Evolutionary conservation across 2,888 invertebrate species (phyloP).

Genomic region (Drosophila parthenogenetica): DNA sequence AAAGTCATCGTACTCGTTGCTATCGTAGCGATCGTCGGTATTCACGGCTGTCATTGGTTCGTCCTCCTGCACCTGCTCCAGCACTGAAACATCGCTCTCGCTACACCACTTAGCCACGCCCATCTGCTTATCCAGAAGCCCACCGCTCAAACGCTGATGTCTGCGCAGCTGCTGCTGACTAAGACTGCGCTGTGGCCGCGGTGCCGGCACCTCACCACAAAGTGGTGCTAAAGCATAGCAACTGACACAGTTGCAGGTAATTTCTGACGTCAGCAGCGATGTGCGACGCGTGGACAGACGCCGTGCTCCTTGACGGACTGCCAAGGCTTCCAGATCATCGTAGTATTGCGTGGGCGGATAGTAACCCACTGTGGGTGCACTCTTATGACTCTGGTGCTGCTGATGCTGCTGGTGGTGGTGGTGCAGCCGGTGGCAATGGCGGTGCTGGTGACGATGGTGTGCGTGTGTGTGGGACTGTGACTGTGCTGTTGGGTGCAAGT

Average conservation of each 20-base stretch:
- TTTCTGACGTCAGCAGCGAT: conserved; percentile 32
- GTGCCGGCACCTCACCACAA: conserved; percentile 77
- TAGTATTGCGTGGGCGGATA: conserved; percentile 57
- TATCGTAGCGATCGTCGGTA: conserved; percentile 57
- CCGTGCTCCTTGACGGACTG: conserved; percentile 60
- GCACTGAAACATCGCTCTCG: conserved; percentile 83
- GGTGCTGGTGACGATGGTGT: conserved; percentile 33
- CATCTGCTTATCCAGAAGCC: conserved; percentile 57
- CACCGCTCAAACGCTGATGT: conserved; percentile 80
- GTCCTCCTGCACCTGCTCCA: conserved; percentile 67
- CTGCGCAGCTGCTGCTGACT: conserved; percentile 83
- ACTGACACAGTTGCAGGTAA: conserved; percentile 82
- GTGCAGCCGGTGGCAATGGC: conserved; percentile 59
- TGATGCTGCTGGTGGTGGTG: conserved; percentile 46
- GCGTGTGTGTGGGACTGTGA: conserved; percentile 29
- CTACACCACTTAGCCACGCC: conserved; percentile 83
- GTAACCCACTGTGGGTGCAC: conserved; percentile 21
- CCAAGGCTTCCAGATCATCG: conserved; percentile 65
- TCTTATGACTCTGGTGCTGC: conserved; percentile 24
- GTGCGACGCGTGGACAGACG: conserved; percentile 62
- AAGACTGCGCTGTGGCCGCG: conserved; percentile 79
- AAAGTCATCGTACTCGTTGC: conserved; percentile 72
- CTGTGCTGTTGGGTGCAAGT: conserved; percentile 25
- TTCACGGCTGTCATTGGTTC: conserved; percentile 30
- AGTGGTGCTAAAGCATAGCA: conserved; percentile 83